A percentile compares a stretch with the other conserved stretches of the same genome.
These are phyloP conservation scores for Ecliptopera silaceata DNA, from an alignment of 2,888 invertebrate species.

Conservation along the genomic window DNA sequence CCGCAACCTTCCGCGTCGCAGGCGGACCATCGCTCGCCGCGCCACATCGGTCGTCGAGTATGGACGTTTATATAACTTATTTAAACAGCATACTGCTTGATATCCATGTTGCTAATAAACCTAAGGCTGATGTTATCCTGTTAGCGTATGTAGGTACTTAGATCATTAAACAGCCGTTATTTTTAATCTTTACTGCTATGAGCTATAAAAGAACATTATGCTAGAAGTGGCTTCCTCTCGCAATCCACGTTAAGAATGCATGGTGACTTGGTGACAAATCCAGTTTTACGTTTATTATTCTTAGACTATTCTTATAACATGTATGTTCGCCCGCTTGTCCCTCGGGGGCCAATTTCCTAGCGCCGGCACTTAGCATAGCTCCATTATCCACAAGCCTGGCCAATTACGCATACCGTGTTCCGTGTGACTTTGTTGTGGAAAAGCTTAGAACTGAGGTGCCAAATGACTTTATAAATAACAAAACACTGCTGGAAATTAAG, in stretches of 20 bases:
- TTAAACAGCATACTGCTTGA: too few relatives aligned
- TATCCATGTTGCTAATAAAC: too few relatives aligned
- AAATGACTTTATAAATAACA: constrained; percentile 8
- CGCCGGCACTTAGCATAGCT: constrained; percentile 10
- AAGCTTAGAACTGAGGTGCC: background rate
- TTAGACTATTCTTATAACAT: background rate
- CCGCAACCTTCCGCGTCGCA: too few relatives aligned
- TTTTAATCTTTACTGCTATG: background rate
- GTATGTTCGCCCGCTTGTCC: background rate
- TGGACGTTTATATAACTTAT: too few relatives aligned
- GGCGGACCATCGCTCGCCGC: too few relatives aligned
- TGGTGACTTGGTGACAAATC: background rate
- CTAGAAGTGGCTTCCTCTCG: background rate
- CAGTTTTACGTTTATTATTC: background rate
- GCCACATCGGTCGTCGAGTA: too few relatives aligned
- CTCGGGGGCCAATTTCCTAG: constrained; percentile 11
- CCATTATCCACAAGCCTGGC: constrained; percentile 12
- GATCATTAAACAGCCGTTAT: background rate
- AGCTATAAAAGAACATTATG: background rate
- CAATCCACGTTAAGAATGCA: too few relatives aligned
- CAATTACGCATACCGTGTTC: constrained; percentile 14
- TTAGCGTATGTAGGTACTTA: background rate
- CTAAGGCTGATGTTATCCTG: too few relatives aligned
- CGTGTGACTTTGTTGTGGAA: constrained; percentile 11
- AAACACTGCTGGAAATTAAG: too few relatives aligned